Evolutionary conservation across 2,888 invertebrate species (phyloP).

Genomic region (Synergus laeviventris): DNA sequence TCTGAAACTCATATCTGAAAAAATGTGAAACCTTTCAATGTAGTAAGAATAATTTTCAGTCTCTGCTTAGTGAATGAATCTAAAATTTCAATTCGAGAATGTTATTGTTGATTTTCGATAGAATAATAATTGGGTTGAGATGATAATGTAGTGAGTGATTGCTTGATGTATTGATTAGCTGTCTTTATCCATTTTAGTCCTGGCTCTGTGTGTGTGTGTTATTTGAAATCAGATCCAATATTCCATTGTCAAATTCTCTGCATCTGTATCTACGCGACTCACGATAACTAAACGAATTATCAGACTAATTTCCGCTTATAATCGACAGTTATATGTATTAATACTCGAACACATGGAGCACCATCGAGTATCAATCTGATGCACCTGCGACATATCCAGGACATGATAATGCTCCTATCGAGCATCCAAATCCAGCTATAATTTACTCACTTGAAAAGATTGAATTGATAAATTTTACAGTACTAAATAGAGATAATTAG

Average conservation of each 20-base stretch:
- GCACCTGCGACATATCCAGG: neutral
- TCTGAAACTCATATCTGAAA: too few species aligned
- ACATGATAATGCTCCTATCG: neutral
- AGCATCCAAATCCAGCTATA: neutral
- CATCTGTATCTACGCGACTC: slow-evolving; percentile 1
- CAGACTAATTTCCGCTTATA: slow-evolving; percentile 43
- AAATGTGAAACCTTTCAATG: too few species aligned
- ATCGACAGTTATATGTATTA: slow-evolving; percentile 42
- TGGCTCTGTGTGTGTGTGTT: slow-evolving; percentile 5
- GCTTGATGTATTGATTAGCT: slow-evolving; percentile 10
- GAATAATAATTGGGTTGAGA: slow-evolving; percentile 21
- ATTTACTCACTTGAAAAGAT: too few species aligned
- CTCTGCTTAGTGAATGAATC: too few species aligned
- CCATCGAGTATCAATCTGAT: neutral
- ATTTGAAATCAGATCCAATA: slow-evolving; percentile 32
- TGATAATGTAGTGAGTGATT: slow-evolving; percentile 18
- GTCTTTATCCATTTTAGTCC: slow-evolving; percentile 24
- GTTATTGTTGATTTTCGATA: neutral
- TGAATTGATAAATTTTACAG: too few species aligned
- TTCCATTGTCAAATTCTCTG: slow-evolving; percentile 23
- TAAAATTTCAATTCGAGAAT: neutral
- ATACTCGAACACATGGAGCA: slow-evolving; percentile 7
- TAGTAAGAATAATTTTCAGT: neutral
- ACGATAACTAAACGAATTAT: slow-evolving; percentile 43
- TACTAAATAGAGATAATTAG: too few species aligned